Percentiles rank a stretch among this genome's conserved stretches.
These are phyloP conservation scores for human DNA, from an alignment of 2,113 vertebrate genomes.

Conservation along the genomic window DNA sequence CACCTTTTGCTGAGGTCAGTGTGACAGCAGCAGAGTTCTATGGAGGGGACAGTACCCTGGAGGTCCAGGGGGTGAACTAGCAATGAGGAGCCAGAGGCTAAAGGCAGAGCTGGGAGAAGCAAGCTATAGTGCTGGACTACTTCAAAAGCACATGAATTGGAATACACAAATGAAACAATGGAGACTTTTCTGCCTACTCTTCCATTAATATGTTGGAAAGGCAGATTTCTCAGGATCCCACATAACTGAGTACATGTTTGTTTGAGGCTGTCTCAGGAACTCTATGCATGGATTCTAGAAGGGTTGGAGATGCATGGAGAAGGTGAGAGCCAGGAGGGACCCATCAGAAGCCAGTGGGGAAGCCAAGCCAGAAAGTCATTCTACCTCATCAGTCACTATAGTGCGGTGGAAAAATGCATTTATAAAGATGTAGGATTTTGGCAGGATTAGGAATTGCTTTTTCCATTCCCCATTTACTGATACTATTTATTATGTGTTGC, in stretches of 20 bases:
- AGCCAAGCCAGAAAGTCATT: slow-evolving; percentile 33
- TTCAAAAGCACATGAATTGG: not conserved
- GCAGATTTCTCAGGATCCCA: not conserved
- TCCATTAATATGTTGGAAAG: not conserved
- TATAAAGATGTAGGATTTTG: not conserved
- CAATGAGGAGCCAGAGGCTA: not conserved
- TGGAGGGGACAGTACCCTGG: not conserved
- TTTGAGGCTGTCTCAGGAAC: not conserved
- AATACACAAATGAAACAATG: not conserved
- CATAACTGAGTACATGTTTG: not conserved
- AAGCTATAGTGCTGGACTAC: not conserved
- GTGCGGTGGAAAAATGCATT: not conserved
- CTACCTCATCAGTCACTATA: not conserved
- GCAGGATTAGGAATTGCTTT: not conserved
- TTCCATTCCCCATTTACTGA: not conserved
- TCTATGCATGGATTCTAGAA: not conserved
- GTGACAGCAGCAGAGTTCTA: not conserved
- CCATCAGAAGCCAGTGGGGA: not conserved
- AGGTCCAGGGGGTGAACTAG: not conserved
- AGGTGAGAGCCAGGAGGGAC: not conserved
- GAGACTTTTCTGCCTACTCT: not conserved
- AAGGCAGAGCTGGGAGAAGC: not conserved
- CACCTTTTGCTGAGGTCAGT: not conserved
- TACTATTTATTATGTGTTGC: slow-evolving; percentile 25
- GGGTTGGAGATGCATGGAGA: not conserved